Evolutionary conservation across 2,113 vertebrate species (phyloP).

Genomic region (Saiga tatarica): DNA sequence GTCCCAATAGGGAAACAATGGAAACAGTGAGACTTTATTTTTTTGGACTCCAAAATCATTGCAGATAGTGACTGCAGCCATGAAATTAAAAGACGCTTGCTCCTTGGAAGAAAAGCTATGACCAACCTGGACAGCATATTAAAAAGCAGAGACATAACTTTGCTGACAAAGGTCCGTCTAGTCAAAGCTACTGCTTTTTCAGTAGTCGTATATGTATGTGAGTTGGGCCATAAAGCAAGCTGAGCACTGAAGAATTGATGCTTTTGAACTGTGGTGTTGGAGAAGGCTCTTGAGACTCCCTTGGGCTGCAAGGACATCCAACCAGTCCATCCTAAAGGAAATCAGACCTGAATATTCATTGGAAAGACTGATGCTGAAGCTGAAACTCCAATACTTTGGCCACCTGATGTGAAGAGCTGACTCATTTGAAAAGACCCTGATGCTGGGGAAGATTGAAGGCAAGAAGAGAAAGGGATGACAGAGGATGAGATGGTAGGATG

Average conservation of each 20-base stretch:
- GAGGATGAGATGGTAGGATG: not conserved
- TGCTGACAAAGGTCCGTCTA: not conserved
- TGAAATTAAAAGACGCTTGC: not conserved
- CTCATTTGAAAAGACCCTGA: not conserved
- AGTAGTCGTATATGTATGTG: not conserved
- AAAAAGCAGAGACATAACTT: not conserved
- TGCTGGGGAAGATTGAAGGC: not conserved
- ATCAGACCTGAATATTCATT: not conserved
- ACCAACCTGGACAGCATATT: not conserved
- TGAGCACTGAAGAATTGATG: not conserved
- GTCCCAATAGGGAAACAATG: not conserved
- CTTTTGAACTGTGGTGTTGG: not conserved
- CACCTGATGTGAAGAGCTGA: not conserved
- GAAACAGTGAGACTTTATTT: not conserved
- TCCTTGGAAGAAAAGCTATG: not conserved
- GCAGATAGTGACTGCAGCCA: not conserved
- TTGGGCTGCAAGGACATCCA: not conserved
- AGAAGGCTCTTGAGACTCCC: not conserved
- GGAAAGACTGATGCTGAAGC: not conserved
- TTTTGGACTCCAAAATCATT: not conserved
- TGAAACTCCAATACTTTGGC: not conserved
- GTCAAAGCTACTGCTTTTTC: not conserved
- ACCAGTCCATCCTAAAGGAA: not conserved
- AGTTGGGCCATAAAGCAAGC: not conserved
- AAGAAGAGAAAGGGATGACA: not conserved